phyloP scores from a whole-genome alignment of 2,888 invertebrate species.

The Ellobium chinense region DNA sequence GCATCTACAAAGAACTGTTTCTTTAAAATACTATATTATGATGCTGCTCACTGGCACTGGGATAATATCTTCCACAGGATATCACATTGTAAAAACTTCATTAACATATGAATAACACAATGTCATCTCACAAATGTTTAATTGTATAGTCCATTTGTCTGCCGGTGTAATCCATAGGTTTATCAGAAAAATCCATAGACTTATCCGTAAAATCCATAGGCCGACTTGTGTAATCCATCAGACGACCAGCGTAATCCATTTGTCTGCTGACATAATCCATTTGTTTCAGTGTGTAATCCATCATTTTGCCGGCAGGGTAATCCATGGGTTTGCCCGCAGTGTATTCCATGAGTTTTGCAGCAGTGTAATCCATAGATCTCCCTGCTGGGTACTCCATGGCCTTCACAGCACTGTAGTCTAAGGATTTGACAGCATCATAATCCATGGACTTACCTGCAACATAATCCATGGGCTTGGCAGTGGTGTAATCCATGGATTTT shows the following conservation, averaged over 20 bases:
- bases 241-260: background rate
- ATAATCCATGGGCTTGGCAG: background rate
- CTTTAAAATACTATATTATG: no score
- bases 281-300: conserved; percentile 10
- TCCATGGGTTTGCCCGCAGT: background rate
- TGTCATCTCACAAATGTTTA: background rate
- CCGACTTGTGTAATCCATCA: background rate
- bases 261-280: background rate
- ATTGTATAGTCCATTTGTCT: background rate
- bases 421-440: background rate
- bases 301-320: background rate
- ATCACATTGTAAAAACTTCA: background rate
- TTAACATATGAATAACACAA: background rate
- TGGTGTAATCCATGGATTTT: background rate
- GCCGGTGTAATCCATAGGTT: background rate
- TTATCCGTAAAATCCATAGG: conserved; percentile 6
- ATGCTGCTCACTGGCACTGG: background rate
- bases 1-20: no score
- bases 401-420: background rate
- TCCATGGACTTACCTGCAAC: background rate
- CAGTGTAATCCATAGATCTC: background rate
- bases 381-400: background rate
- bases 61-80: background rate
- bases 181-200: background rate
- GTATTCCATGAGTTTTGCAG: background rate